phyloP scores from a whole-genome alignment of 2,113 vertebrate genomes.

The Erinaceus europaeus region DNA sequence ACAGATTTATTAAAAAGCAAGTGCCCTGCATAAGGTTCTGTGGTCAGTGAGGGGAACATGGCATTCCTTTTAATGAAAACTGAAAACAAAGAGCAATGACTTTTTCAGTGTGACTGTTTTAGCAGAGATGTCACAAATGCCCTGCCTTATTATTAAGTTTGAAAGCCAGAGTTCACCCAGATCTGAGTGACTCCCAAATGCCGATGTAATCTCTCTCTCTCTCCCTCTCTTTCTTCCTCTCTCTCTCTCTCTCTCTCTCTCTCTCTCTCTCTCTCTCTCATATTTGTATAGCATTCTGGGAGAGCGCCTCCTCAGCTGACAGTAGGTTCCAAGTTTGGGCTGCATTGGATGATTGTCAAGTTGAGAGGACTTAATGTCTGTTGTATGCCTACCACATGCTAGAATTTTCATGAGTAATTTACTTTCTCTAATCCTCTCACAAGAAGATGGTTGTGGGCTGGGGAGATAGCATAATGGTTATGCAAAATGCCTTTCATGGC shows the following conservation, averaged over 20 bases:
- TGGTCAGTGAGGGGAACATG: not conserved
- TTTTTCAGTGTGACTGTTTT: not conserved
- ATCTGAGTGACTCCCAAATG: not conserved
- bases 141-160: not conserved
- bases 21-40: not conserved
- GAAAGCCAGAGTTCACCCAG: conserved; percentile 12
- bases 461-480: too few species aligned
- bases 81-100: not conserved
- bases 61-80: not conserved
- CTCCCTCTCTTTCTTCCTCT: too few species aligned
- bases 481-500: too few species aligned
- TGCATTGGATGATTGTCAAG: not conserved
- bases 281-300: not conserved
- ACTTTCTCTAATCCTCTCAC: too few species aligned
- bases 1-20: not conserved
- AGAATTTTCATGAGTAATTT: not conserved
- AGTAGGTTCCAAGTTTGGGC: not conserved
- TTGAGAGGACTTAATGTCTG: not conserved
- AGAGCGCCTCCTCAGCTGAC: not conserved
- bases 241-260: not conserved
- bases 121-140: not conserved
- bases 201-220: too few species aligned
- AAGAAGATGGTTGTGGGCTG: too few species aligned
- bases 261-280: too few species aligned
- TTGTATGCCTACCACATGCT: not conserved